These are phyloP conservation scores for Aphidius gifuensis DNA, from an alignment of 1,140 invertebrate species.

Conservation along the genomic window DNA sequence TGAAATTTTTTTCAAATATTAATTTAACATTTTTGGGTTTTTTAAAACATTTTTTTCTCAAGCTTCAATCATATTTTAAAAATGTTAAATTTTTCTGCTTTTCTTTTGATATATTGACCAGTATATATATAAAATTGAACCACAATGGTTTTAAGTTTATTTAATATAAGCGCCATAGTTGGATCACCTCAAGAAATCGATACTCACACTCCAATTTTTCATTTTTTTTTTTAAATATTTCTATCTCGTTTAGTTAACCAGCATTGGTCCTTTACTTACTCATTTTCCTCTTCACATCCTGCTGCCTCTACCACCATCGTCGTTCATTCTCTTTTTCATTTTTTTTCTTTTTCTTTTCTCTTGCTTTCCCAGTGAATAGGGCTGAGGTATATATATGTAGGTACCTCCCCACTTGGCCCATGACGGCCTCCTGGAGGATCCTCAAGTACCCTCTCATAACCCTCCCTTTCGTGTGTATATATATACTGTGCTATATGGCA, in stretches of 20 bases:
- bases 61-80: too few species aligned
- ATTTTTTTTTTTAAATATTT: slow-evolving; percentile 13
- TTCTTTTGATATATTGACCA: too few species aligned
- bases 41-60: too few species aligned
- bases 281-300: slow-evolving; percentile 26
- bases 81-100: too few species aligned
- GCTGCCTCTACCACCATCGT: slow-evolving; percentile 18
- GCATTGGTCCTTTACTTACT: slow-evolving; percentile 8
- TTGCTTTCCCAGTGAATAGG: slow-evolving; percentile 21
- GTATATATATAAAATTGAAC: too few species aligned
- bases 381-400: slow-evolving; percentile 6
- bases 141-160: too few species aligned
- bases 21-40: background rate
- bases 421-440: slow-evolving; percentile 54
- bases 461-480: slow-evolving; percentile 30
- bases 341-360: slow-evolving; percentile 1
- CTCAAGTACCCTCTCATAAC: slow-evolving; percentile 53
- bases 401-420: slow-evolving; percentile 49
- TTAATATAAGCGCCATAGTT: slow-evolving; percentile 42
- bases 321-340: background rate
- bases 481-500: background rate
- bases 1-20: slow-evolving; percentile 1
- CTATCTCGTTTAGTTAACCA: slow-evolving; percentile 19
- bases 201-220: slow-evolving; percentile 34
- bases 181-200: slow-evolving; percentile 53